phyloP scores from a whole-genome alignment of 53 echinoderm and acorn worm species.

The Mesocentrotus franciscanus region DNA sequence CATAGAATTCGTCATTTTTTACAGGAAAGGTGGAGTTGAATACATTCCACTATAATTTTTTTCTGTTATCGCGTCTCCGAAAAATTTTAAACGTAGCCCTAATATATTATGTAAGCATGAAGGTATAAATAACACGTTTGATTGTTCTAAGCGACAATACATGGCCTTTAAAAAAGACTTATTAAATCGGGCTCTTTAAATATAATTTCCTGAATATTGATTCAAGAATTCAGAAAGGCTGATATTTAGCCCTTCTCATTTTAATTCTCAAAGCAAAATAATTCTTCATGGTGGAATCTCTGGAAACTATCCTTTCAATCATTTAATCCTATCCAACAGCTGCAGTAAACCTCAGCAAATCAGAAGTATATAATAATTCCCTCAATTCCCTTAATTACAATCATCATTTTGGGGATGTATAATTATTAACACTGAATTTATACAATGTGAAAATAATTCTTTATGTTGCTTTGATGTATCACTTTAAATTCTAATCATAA shows the following conservation, averaged over 20 bases:
- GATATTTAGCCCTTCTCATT: not conserved
- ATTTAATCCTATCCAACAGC: not conserved
- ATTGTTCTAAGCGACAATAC: not conserved
- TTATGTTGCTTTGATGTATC: not conserved
- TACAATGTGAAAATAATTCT: not conserved
- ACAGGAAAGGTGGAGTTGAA: not conserved
- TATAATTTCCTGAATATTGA: not conserved
- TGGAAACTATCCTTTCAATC: not conserved
- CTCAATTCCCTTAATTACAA: not conserved
- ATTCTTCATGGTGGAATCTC: not conserved
- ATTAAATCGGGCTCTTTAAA: no score
- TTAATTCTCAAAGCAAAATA: no score
- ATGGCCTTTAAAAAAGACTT: not conserved
- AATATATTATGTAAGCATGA: no score
- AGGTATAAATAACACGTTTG: not conserved
- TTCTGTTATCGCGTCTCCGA: no score
- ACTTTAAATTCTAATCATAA: not conserved
- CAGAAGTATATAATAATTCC: not conserved
- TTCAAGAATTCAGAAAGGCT: not conserved
- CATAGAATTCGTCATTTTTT: conserved; percentile 7
- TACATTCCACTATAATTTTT: not conserved
- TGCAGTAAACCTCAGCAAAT: not conserved
- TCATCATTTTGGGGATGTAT: not conserved
- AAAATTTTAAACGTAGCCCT: no score
- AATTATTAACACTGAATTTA: not conserved